Evolutionary conservation across 2,888 invertebrate species (phyloP), one percentile per base, ranked within the genome.

Genomic region (Patella pellucida): DNA sequence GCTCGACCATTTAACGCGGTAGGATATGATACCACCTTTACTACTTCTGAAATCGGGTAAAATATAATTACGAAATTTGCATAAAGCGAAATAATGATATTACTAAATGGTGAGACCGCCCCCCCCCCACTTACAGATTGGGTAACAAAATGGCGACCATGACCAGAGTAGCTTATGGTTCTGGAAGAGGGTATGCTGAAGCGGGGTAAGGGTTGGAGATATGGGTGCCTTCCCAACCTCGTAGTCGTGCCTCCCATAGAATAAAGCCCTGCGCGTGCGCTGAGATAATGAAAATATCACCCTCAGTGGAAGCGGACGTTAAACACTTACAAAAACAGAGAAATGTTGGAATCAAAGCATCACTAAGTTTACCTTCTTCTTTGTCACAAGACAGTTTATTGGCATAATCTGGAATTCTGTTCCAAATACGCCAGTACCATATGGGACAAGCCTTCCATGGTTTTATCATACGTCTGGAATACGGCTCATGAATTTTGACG

Each of bases 11-110:
- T 85, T 31, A 86, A 77, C 1, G 81, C 86, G 2, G 83, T 81
- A 3, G 88, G 88, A 52, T 86, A 87, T 12, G 76, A 62, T 3
- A 88, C 78, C 2, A 82, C 71, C 54, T 83, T 76, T 1, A 86
- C 78, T 41, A 41, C 41, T 9, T 41, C 41, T 41, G 41, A 41
- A 41, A 41, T 41, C 9, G 41, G 41, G 9, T 41, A 9, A 41
- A n/a, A 41, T 41, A 41, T 41, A 41, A 41, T 41, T 41, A 41
- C 1, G 41, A 41, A 41, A 41, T 41, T 41, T 7, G 41, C 9
- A 41, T 41, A 7, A 41, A 41, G 9, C 9, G 9, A 41, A 41
- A 41, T 7, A 41, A 41, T 7, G 9, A 1, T 9, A 9, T 41
- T 41, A 41, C 41, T 5, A 41, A 41, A 41, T 41, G 3, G 0